phyloP scores from a whole-genome alignment of 1,140 invertebrate species.

The Samia ricini region DNA sequence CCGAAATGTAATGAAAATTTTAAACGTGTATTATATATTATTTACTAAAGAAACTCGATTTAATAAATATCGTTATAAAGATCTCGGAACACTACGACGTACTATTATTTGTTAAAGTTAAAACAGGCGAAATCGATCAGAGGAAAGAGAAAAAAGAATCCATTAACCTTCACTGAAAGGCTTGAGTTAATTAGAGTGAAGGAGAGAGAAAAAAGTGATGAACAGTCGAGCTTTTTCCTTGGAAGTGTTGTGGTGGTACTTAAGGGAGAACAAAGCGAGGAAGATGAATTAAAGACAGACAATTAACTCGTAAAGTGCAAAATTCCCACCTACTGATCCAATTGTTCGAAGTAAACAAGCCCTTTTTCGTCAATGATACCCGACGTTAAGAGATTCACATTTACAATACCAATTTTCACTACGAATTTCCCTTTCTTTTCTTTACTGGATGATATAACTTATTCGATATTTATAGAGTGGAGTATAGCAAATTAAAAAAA shows the following conservation, averaged over 20 bases:
- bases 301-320: background rate
- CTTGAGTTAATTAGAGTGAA: background rate
- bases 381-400: too few species aligned
- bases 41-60: too few species aligned
- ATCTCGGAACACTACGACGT: background rate
- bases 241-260: background rate
- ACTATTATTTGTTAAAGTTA: background rate
- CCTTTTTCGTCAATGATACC: background rate
- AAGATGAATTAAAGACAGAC: background rate
- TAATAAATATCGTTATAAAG: background rate
- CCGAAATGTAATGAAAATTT: too few species aligned
- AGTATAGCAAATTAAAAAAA: too few species aligned
- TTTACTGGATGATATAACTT: too few species aligned
- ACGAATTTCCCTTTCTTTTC: too few species aligned
- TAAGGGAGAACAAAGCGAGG: background rate
- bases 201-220: background rate
- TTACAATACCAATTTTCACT: too few species aligned
- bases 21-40: too few species aligned
- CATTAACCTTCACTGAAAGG: background rate
- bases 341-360: background rate
- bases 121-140: background rate
- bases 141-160: background rate
- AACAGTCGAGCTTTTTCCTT: background rate
- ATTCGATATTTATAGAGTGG: too few species aligned
- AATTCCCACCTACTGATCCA: background rate